Evolutionary conservation across 2,113 vertebrate species (phyloP).

Genomic region (Rhinolophus sinicus): DNA sequence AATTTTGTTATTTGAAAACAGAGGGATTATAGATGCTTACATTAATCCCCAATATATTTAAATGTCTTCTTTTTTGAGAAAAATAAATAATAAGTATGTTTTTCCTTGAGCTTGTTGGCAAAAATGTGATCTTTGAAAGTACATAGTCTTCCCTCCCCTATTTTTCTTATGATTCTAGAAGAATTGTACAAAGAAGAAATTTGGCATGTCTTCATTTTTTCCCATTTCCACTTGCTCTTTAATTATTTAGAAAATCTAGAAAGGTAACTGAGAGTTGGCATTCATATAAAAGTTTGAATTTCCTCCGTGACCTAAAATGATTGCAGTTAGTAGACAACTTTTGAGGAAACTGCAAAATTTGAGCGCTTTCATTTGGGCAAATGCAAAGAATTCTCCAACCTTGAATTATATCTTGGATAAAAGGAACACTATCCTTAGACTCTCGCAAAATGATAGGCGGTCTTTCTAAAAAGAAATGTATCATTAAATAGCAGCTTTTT

Average conservation of each 20-base stretch:
- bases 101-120: not conserved
- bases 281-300: not conserved
- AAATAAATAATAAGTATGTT: not conserved
- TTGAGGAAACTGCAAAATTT: conserved; percentile 38
- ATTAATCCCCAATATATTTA: not conserved
- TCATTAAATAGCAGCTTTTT: not conserved
- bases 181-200: not conserved
- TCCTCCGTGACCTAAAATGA: not conserved
- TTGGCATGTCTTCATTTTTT: not conserved
- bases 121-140: conserved; percentile 26
- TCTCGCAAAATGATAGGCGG: not conserved
- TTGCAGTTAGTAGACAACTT: conserved; percentile 2
- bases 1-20: not conserved
- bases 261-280: not conserved
- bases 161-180: conserved; percentile 1
- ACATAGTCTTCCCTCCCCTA: not conserved
- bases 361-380: conserved; percentile 45
- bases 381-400: not conserved
- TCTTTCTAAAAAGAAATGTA: conserved; percentile 1
- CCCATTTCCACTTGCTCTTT: not conserved
- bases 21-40: not conserved
- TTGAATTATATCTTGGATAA: not conserved
- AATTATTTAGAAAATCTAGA: conserved; percentile 32
- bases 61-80: not conserved
- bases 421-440: not conserved